Evolutionary conservation across 2,113 vertebrate genomes (phyloP), one percentile per base, ranked within the genome.

Genomic region (Pteruthius melanotis): DNA sequence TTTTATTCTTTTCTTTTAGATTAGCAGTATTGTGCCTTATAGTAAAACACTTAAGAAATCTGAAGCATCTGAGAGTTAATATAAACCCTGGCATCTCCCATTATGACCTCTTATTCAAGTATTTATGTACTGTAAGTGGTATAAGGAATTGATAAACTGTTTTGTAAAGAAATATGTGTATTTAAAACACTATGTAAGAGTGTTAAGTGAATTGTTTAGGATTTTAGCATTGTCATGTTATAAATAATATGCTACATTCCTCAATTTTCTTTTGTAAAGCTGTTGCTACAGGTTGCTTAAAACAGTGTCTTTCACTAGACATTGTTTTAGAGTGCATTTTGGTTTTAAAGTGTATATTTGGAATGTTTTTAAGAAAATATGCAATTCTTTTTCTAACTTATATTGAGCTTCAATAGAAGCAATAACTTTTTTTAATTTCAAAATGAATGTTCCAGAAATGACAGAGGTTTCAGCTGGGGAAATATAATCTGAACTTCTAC

Each of bases 21-120:
- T 91, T 95, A 97, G 91, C 88, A 95, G 91, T 75, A 93, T 89
- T 85, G 96, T 96, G 96, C 97, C 96, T 97, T 97, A 95, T 91
- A 95, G 95, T 60, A 90, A 88, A 91, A 83, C 75, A 84, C 78
- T 79, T 89, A 87, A 66, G 81, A 83, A 91, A 87, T n/a, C 90
- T 79, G 94, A 95, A 93, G 81, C 95, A 82, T 95, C 95, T 85
- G 68, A 95, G 81, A 95, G 47, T 94, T 85, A 95, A 96, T 83
- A 83, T 21, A 94, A 95, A 92, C 37, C 94, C 83, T 85, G 95
- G 87, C 92, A 89, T 92, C 92, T 93, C 88, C 83, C 61, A 57
- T 90, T 93, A 93, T 76, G 91, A 96, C 93, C 93, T 96, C 87
- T 94, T 94, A 71, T 22, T 95, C 74, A 93, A 91, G 70, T 96